Conservation (phyloP, 2,888 invertebrate species). For the Beris morrisii region DNA sequence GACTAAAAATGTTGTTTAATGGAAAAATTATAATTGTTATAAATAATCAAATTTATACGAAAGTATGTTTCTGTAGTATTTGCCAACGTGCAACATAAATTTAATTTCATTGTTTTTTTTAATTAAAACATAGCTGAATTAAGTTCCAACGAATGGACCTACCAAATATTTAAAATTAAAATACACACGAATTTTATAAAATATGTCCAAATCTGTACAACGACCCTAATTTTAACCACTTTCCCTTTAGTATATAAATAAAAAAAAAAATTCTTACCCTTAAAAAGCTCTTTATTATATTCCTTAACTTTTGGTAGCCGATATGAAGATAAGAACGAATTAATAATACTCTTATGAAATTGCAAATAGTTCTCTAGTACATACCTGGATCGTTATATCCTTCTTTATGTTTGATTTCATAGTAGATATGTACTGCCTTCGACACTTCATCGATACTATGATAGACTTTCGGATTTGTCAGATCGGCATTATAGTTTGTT, state of each 20-base stretch:
- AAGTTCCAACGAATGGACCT: too few species aligned
- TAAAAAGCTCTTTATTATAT: slow-evolving; percentile 53
- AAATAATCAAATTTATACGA: too few species aligned
- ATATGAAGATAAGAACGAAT: not conserved
- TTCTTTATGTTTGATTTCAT: slow-evolving; percentile 85
- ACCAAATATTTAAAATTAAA: too few species aligned
- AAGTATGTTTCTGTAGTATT: too few species aligned
- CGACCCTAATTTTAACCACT: too few species aligned
- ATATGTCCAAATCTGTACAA: too few species aligned
- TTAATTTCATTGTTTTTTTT: too few species aligned
- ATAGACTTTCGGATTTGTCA: slow-evolving; percentile 81
- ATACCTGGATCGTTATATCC: slow-evolving; percentile 65
- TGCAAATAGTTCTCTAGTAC: slow-evolving; percentile 40
- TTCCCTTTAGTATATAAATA: not conserved
- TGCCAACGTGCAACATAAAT: too few species aligned
- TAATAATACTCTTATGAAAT: not conserved
- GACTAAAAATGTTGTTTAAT: too few species aligned
- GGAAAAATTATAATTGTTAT: too few species aligned
- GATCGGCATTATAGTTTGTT: slow-evolving; percentile 84
- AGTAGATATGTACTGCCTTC: slow-evolving; percentile 82
- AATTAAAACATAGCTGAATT: too few species aligned
- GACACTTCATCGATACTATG: slow-evolving; percentile 76
- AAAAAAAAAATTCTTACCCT: slow-evolving; percentile 48
- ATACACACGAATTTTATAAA: too few species aligned
- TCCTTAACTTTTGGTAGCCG: slow-evolving; percentile 47